phyloP scores from a whole-genome alignment of 2,797 vertebrate genomes.

The Anisognathus igniventris region DNA sequence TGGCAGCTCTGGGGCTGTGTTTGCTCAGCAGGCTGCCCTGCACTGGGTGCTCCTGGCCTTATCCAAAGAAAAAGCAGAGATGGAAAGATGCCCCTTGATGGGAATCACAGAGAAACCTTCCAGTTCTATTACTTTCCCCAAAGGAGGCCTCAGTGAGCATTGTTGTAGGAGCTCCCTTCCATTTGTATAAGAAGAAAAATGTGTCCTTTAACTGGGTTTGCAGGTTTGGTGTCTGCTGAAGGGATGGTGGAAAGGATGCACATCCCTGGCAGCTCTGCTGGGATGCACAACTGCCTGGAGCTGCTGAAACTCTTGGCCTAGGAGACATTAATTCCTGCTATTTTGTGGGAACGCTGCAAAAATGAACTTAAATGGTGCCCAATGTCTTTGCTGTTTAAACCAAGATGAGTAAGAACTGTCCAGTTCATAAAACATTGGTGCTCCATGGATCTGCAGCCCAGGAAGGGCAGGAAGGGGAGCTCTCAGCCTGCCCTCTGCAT shows the following conservation, averaged over 20 bases:
- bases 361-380: not conserved
- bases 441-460: not conserved
- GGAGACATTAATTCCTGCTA: not conserved
- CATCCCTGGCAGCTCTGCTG: not conserved
- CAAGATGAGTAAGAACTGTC: not conserved
- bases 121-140: not conserved
- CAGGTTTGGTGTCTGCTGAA: not conserved
- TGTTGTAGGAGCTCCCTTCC: not conserved
- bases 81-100: not conserved
- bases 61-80: slow-evolving; percentile 6
- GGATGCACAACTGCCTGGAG: not conserved
- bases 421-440: not conserved
- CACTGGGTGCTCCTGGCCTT: not conserved
- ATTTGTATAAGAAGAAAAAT: not conserved
- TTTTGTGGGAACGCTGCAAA: not conserved
- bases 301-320: not conserved
- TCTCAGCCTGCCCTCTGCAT: not conserved
- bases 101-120: not conserved
- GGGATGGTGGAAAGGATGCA: not conserved
- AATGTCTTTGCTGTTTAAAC: not conserved
- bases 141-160: not conserved
- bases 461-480: not conserved
- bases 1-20: not conserved
- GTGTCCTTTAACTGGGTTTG: not conserved
- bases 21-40: not conserved